phyloP scores from a whole-genome alignment of 2,113 vertebrate species.

The Phyllostomus discolor region DNA sequence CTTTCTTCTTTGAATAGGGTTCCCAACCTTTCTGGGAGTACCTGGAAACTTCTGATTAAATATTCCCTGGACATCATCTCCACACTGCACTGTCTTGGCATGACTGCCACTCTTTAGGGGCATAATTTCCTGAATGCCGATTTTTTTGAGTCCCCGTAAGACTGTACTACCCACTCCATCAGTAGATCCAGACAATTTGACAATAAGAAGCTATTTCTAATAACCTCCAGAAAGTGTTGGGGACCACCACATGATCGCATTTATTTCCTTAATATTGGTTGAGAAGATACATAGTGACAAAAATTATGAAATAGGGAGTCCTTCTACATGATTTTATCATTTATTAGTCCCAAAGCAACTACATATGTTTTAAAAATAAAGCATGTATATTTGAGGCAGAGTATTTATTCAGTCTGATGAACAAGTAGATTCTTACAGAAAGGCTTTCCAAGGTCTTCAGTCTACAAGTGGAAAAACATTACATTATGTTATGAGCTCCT shows the following conservation, averaged over 20 bases:
- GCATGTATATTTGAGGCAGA: not conserved
- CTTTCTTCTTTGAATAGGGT: not conserved
- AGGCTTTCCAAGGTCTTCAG: not conserved
- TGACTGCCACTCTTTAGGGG: not conserved
- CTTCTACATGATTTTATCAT: not conserved
- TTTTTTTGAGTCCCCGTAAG: not conserved
- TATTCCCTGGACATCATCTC: not conserved
- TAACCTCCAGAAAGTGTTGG: not conserved
- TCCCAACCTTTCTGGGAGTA: not conserved
- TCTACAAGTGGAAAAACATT: not conserved
- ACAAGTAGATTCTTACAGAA: not conserved
- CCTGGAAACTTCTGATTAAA: not conserved
- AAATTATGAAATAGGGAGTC: not conserved
- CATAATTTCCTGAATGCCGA: not conserved
- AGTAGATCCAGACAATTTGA: not conserved
- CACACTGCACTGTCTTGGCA: not conserved
- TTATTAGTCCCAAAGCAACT: slow-evolving; percentile 8
- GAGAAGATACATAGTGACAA: not conserved
- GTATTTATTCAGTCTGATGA: not conserved
- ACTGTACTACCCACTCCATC: not conserved
- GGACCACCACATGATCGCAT: not conserved
- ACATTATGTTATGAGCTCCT: not conserved
- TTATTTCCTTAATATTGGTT: not conserved
- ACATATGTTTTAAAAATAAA: not conserved
- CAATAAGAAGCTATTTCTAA: not conserved